Base-by-base conservation (phyloP, 2,113 vertebrate genomes). In the Daboia siamensis region DNA sequence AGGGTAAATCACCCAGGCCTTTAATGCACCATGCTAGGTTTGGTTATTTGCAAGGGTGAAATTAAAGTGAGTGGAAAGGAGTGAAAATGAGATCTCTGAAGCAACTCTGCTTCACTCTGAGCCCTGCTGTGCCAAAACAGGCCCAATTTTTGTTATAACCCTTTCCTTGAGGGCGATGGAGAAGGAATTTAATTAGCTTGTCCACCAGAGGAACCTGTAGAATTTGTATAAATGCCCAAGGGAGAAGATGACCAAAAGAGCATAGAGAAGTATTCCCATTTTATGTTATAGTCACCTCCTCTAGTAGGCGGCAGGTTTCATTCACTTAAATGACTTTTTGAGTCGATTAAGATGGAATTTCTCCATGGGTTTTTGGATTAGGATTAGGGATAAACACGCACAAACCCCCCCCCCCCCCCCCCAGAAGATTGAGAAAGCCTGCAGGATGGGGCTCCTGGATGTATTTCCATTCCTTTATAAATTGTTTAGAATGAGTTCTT, bases 1-100 rank as follows among this genome's bases (percentile, higher is more conserved):
- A 92, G 55, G 13, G 11, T 29, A 86, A 92, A 80, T 88, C 11
- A n/a, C 90, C 84, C 8, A 26, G 46, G 24, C 48, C 64, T 95
- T 94, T 91, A 59, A 15, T 13, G 59, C 9, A 0, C 46, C 64
- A 54, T 24, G 64, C 15, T 48, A 92, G 91, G 91, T 86, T 39
- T 92, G 89, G 3, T 0, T 23, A 87, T 90, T 88, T 90, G 91
- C 29, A 57, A 44, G 26, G 46, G 4, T 9, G 24, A 5, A 10
- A 44, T 54, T 64, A 87, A 33, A 54, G 15, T 5, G 39, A 17
- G 84, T 86, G 39, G 23, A 48, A 86, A 86, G 46, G 44, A 86
- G 84, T 13, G 44, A 80, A 80, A 15, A 8, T 8, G 6, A 33
- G 15, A 20, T 15, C 15, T n/a, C 29, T 39, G 39, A 39, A 39